phyloP scores from a whole-genome alignment of 1,140 invertebrate species.

The Saccostrea cuccullata region DNA sequence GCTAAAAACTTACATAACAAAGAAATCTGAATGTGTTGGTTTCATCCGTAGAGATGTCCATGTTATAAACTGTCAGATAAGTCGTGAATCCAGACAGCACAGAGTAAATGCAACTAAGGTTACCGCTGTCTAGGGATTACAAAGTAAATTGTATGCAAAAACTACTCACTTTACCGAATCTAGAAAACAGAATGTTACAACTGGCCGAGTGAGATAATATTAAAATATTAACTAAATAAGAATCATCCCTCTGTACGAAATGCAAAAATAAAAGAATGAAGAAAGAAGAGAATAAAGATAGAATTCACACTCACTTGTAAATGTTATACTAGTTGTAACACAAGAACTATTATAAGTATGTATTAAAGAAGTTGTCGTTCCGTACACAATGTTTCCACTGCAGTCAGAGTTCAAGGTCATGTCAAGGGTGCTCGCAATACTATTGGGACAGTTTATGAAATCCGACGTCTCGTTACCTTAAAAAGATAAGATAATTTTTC shows the following conservation, averaged over 20 bases:
- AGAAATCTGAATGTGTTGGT: conserved; percentile 60
- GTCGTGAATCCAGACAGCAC: conserved; percentile 20
- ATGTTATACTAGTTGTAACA: not conserved
- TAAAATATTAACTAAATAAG: too few species aligned
- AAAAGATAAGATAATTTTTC: too few species aligned
- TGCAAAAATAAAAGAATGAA: too few species aligned
- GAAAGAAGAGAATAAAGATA: too few species aligned
- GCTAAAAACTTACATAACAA: conserved; percentile 57
- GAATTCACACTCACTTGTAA: not conserved
- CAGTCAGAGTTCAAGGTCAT: conserved; percentile 27
- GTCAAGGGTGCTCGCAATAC: not conserved
- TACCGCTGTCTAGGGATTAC: conserved; percentile 49
- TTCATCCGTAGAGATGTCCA: conserved; percentile 55
- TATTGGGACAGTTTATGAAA: not conserved
- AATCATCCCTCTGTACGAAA: too few species aligned
- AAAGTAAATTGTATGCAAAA: too few species aligned
- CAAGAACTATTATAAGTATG: conserved; percentile 4
- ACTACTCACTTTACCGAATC: too few species aligned
- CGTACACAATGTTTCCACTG: not conserved
- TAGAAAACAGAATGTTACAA: too few species aligned
- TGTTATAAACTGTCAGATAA: conserved; percentile 60
- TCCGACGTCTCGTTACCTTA: not conserved
- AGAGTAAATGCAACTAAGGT: conserved; percentile 57
- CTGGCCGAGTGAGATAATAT: too few species aligned
- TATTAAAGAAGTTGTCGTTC: not conserved